phyloP scores from a whole-genome alignment of 2,797 vertebrate genomes.

The Parambassis ranga region DNA sequence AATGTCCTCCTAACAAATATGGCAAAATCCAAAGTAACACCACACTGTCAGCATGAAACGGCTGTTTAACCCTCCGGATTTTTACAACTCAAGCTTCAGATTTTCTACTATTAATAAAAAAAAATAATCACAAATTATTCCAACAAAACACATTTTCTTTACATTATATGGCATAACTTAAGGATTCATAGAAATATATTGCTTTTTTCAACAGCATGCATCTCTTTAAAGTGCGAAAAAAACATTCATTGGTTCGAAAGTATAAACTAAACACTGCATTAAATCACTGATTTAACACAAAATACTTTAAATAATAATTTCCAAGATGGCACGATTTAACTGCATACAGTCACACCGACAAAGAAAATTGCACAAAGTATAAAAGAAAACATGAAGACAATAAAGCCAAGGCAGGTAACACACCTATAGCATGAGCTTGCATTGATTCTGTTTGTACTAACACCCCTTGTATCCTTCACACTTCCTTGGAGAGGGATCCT shows the following conservation, averaged over 20 bases:
- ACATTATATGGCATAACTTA: constrained; percentile 1
- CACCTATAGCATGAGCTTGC: constrained; percentile 10
- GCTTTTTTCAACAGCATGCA: constrained; percentile 58
- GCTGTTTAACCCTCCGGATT: background rate
- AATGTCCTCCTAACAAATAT: background rate
- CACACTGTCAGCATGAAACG: background rate
- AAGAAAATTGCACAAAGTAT: constrained; percentile 15
- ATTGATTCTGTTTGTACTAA: constrained; percentile 29
- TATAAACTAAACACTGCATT: constrained; percentile 34
- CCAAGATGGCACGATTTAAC: constrained; percentile 20
- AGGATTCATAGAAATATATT: constrained; percentile 56
- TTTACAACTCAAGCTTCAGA: background rate
- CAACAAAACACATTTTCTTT: constrained; percentile 5
- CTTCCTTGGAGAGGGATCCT: background rate
- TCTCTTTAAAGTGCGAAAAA: constrained; percentile 65
- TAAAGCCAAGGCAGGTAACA: constrained; percentile 18
- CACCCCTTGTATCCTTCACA: background rate
- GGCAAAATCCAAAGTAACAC: background rate
- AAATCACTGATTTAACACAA: constrained; percentile 24
- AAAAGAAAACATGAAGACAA: constrained; percentile 30
- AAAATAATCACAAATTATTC: constrained; percentile 12
- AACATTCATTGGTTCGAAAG: constrained; percentile 45
- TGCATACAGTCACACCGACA: background rate
- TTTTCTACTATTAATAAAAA: constrained; percentile 1
- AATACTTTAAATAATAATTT: constrained; percentile 11